These are phyloP conservation scores for Anableps anableps DNA, from an alignment of 2,797 vertebrate genomes.

Conservation along the genomic window DNA sequence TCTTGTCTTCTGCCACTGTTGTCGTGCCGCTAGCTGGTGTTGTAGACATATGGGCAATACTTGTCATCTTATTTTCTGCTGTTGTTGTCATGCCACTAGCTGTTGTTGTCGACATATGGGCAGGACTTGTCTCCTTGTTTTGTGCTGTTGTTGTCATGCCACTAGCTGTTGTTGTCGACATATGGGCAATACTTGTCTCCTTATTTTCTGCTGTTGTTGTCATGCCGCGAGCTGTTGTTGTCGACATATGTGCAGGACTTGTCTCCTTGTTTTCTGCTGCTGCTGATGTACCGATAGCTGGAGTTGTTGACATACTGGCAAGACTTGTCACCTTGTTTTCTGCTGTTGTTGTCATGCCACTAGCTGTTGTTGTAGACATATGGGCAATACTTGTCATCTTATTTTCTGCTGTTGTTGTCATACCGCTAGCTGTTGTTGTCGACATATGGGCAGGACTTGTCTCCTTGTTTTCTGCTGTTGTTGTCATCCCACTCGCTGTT, in stretches of 20 bases:
- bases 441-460: neutral
- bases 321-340: neutral
- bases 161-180: rapidly evolving
- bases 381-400: neutral
- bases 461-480: no score
- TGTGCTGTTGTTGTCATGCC: rapidly evolving
- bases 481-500: rapidly evolving
- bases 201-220: neutral
- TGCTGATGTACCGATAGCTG: rapidly evolving
- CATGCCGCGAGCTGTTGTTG: neutral
- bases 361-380: rapidly evolving
- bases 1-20: rapidly evolving
- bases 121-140: neutral
- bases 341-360: rapidly evolving
- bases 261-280: no score
- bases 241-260: rapidly evolving
- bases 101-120: rapidly evolving
- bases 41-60: neutral
- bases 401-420: neutral
- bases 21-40: rapidly evolving
- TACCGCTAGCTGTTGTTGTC: rapidly evolving
- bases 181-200: neutral
- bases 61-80: neutral
- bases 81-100: rapidly evolving
- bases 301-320: rapidly evolving